Evolutionary conservation across 2,888 invertebrate genomes (phyloP), one percentile per base, ranked within the genome.

Genomic region (Phengaris alcon): DNA sequence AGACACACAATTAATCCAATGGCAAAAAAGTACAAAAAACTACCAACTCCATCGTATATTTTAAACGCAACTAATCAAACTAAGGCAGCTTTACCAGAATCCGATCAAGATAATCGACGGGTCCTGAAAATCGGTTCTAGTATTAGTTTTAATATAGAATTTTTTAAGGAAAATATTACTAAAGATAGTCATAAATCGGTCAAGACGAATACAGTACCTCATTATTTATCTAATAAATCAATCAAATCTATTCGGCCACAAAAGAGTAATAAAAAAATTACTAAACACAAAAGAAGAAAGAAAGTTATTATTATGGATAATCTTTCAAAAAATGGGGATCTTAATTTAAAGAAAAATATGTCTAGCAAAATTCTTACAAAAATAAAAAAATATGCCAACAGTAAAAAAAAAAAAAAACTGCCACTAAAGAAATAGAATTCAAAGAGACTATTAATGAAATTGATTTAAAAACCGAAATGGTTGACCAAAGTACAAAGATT

Each of bases 101-200:
- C 72, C 10, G 70, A 52, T 8, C 46, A 15, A 44, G 59, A 22
- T 35, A 68, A 55, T 73, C 73, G 76, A 35, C 80, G 79, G 78
- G 78, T 76, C 22, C 79, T 82, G 52, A 79, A 78, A 48, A 77
- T 83, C 44, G 78, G 82, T 68, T 82, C 82, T 13, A 78, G 77
- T 52, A 79, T 80, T 74, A 81, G 79, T 77, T 80, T 82, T 69
- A 75, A 78, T 52, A 76, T 82, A 64, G 79, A 82, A 76, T 81
- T 82, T 78, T 76, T 75, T 78, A 82, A 81, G 78, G 77, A 74
- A 74, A 74, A 74, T 74, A 48, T 76, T 44, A 64, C 78, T 46
- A 46, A 51, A 6, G 68, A 70, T 64, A 13, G 57, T 9, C 54
- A 72, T 13, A 74, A 12, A 9, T 69, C 74, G 3, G 9, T 22